Base-by-base conservation (phyloP, 2,888 invertebrate genomes). In the Trissolcus japonicus region DNA sequence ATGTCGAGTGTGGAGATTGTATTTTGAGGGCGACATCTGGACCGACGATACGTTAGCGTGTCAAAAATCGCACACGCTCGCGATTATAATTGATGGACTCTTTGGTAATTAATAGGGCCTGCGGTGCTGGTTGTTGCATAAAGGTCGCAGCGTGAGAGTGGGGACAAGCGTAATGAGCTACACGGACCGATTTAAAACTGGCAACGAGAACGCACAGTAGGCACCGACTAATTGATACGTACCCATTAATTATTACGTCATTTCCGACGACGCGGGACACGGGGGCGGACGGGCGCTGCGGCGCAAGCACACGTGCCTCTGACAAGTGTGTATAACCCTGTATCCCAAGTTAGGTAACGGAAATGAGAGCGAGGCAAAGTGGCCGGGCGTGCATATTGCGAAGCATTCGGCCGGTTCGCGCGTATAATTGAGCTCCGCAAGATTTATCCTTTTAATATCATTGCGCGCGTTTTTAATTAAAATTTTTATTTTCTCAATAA, bases 181-280 rank as follows among this genome's bases (percentile, higher is more conserved):
- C 77, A 78, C 53, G 67, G 75, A 74, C 83, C 84, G 84, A 85
- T 86, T 86, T 85, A 85, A 86, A 86, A 86, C 81, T 83, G 80
- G 82, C 82, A 79, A 82, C 82, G 81, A 79, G 80, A 81, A 81
- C 81, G 66, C 79, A 80, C 80, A 80, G 79, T 82, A 80, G 81
- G 81, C 81, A 72, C 75, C 79, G 80, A 84, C 85, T 87, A 88
- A 88, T 88, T 88, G 88, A 88, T 88, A 87, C 85, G 85, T 83
- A 82, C 82, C 87, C 86, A 88, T 88, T 88, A 88, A 88, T 88
- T 88, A 88, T 88, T 84, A 86, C 86, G 87, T 88, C 88, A 87
- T 87, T 88, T 86, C 83, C 86, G 84, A 81, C 82, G 85, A 83
- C 62, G 57, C 62, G 68, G 67, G 51, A 14, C 14, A 17, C 55